phyloP scores from a whole-genome alignment of 2,113 vertebrate genomes.

The Centrocercus urophasianus region DNA sequence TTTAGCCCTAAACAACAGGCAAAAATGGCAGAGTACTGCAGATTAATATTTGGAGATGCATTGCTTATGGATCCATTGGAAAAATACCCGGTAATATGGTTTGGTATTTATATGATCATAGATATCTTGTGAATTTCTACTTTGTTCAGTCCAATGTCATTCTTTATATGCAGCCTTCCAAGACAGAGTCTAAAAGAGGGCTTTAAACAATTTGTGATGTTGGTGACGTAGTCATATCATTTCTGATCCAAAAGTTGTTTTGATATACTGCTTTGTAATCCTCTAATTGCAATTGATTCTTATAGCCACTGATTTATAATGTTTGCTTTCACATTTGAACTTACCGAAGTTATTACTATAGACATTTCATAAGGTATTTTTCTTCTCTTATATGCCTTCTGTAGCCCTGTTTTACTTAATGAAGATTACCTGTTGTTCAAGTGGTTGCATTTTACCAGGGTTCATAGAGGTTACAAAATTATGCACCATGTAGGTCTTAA shows the following conservation, averaged over 20 bases:
- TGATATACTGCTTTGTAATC: not conserved
- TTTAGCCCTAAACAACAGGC: conserved; percentile 95
- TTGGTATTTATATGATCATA: not conserved
- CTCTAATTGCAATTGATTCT: conserved; percentile 18
- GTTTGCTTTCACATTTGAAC: not conserved
- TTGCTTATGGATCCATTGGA: conserved; percentile 94
- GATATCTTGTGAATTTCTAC: not conserved
- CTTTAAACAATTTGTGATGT: not conserved
- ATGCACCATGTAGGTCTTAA: not conserved
- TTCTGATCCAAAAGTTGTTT: conserved; percentile 3
- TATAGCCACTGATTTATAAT: not conserved
- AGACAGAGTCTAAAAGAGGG: not conserved
- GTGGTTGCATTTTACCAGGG: not conserved
- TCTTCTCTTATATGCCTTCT: not conserved
- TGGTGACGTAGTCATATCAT: not conserved
- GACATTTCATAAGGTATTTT: conserved; percentile 24
- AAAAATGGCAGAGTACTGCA: conserved; percentile 99
- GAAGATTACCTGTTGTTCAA: not conserved
- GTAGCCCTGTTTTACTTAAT: not conserved
- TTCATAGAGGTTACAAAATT: not conserved
- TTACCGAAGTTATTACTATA: not conserved
- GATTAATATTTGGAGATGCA: conserved; percentile 96
- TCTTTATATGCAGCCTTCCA: not conserved
- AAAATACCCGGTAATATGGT: conserved; percentile 91
- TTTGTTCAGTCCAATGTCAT: not conserved